Percentiles rank a stretch among this genome's conserved stretches.
Conservation (phyloP, 1,140 invertebrate species). For the Drosophila prosaltans region DNA sequence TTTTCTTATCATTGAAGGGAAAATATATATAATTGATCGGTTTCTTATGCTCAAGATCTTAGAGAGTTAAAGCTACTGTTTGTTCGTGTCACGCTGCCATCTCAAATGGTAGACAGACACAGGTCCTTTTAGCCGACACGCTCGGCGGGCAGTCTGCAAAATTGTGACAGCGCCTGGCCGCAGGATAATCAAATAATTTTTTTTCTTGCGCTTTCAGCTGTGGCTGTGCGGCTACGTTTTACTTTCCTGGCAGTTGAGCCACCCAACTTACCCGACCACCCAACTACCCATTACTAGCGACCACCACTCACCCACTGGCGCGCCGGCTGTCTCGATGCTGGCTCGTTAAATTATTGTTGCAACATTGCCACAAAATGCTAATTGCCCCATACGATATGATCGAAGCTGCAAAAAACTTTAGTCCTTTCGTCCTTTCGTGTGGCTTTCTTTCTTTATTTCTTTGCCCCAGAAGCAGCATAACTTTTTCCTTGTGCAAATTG, state of each 20-base stretch:
- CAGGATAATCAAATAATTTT: slow-evolving; percentile 82
- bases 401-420: slow-evolving; percentile 38
- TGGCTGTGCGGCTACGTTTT: slow-evolving; percentile 30
- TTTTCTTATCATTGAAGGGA: no score
- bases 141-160: slow-evolving; percentile 76
- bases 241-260: slow-evolving; percentile 1
- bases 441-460: slow-evolving; percentile 14
- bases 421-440: slow-evolving; percentile 1
- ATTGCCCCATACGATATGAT: slow-evolving; percentile 74
- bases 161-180: slow-evolving; percentile 80
- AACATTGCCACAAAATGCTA: slow-evolving; percentile 80
- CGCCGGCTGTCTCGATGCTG: slow-evolving; percentile 38
- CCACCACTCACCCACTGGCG: neutral
- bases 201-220: slow-evolving; percentile 30
- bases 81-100: slow-evolving; percentile 14
- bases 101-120: slow-evolving; percentile 14
- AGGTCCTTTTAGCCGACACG: slow-evolving; percentile 41
- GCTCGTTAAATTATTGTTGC: slow-evolving; percentile 74
- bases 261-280: neutral
- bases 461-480: slow-evolving; percentile 16
- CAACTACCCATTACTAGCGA: neutral
- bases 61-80: no score
- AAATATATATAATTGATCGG: neutral
- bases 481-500: slow-evolving; percentile 62
- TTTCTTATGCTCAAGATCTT: neutral